Conservation (phyloP, 1,140 invertebrate genomes). For the Magallana gigas region DNA sequence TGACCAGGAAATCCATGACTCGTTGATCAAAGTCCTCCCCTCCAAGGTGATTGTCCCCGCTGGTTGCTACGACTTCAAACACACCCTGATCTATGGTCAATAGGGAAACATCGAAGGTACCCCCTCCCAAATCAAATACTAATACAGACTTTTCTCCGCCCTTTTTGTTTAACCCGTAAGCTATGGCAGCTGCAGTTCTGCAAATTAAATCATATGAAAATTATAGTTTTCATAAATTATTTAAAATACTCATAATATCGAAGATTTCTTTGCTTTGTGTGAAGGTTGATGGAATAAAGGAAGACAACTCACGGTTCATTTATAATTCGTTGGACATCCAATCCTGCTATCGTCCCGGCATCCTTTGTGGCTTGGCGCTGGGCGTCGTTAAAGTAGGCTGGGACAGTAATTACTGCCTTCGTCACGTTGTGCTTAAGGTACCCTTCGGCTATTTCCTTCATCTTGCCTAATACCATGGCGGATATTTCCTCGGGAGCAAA, state of each 20-base stretch:
- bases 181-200: constrained; percentile 97
- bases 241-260: neutral
- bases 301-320: constrained; percentile 89
- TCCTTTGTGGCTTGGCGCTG: constrained; percentile 97
- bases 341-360: constrained; percentile 88
- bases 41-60: constrained; percentile 96
- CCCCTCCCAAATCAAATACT: constrained; percentile 99
- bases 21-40: constrained; percentile 99
- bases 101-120: constrained; percentile 99
- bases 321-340: constrained; percentile 98
- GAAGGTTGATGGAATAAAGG: neutral
- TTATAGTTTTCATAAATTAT: neutral
- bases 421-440: constrained; percentile 97
- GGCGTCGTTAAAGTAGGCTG: constrained; percentile 99
- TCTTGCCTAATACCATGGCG: constrained; percentile 97
- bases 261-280: neutral
- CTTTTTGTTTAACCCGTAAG: constrained; percentile 99
- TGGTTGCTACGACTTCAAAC: constrained; percentile 94
- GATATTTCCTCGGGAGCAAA: constrained; percentile 99
- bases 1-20: constrained; percentile 99
- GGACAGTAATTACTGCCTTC: constrained; percentile 98
- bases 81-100: constrained; percentile 99
- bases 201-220: neutral
- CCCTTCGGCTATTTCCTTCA: constrained; percentile 98
- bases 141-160: constrained; percentile 98